Evolutionary conservation across 1,140 invertebrate species (phyloP).

Genomic region (Hestina assimilis): DNA sequence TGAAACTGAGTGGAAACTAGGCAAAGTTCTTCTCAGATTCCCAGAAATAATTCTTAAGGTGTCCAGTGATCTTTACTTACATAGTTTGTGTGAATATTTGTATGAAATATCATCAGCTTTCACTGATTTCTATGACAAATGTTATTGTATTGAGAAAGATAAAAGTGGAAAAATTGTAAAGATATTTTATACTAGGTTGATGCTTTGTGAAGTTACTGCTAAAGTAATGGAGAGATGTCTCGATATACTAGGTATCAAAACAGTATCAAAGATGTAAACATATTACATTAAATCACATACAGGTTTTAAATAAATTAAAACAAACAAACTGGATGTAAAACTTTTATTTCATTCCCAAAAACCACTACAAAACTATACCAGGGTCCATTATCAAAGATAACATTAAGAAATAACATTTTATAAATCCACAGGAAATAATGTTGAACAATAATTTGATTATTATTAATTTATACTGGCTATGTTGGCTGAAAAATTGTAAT

Average conservation of each 20-base stretch:
- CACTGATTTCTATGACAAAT: conserved; percentile 98
- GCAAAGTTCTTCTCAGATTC: conserved; percentile 91
- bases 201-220: conserved; percentile 96
- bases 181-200: conserved; percentile 91
- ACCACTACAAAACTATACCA: conserved; percentile 76
- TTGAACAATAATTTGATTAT: too few relatives aligned
- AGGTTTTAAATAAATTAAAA: conserved; percentile 30
- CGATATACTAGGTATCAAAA: conserved; percentile 93
- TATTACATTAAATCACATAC: conserved; percentile 14
- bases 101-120: conserved; percentile 97
- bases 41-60: conserved; percentile 93
- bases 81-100: conserved; percentile 96
- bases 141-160: conserved; percentile 98
- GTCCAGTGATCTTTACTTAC: conserved; percentile 90
- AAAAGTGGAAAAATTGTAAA: conserved; percentile 86
- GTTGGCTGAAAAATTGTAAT: background rate
- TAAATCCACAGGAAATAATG: background rate
- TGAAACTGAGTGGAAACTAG: conserved; percentile 96
- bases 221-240: conserved; percentile 92
- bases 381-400: conserved; percentile 65
- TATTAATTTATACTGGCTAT: too few relatives aligned
- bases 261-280: conserved; percentile 92
- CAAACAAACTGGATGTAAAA: conserved; percentile 54
- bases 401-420: conserved; percentile 49
- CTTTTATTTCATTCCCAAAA: conserved; percentile 72